Evolutionary conservation across 2,113 vertebrate species (phyloP).

Genomic region (Petaurus breviceps): DNA sequence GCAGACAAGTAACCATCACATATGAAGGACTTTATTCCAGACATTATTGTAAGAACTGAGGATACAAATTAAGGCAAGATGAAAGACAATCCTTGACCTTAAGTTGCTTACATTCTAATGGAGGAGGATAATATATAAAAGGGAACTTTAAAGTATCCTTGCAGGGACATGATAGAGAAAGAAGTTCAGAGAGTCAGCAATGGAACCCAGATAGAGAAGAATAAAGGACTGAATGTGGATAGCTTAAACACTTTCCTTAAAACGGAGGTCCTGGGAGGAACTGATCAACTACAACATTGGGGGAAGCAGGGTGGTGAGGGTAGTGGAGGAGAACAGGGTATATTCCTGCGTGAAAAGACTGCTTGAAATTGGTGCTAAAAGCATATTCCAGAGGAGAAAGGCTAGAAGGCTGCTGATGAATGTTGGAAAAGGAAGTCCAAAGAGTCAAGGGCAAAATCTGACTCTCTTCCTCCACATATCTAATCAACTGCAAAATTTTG

Average conservation of each 20-base stretch:
- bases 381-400: background rate
- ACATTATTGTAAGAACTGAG: background rate
- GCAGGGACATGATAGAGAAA: background rate
- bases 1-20: background rate
- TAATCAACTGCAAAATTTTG: background rate
- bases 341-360: background rate
- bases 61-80: background rate
- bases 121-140: no score
- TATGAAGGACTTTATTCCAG: background rate
- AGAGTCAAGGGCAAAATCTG: background rate
- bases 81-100: background rate
- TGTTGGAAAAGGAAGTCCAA: background rate
- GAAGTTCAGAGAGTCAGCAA: background rate
- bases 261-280: background rate
- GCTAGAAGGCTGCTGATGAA: background rate
- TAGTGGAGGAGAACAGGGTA: background rate
- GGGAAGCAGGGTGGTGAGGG: fast-evolving
- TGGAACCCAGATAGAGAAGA: background rate
- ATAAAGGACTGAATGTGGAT: background rate
- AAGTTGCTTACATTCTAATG: background rate
- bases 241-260: background rate
- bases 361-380: background rate
- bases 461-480: background rate
- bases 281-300: no score
- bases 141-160: no score